Percentiles rank a stretch among this genome's conserved stretches.
Evolutionary conservation across 2,888 invertebrate species (phyloP).

Genomic region (Cremastinae sp.): DNA sequence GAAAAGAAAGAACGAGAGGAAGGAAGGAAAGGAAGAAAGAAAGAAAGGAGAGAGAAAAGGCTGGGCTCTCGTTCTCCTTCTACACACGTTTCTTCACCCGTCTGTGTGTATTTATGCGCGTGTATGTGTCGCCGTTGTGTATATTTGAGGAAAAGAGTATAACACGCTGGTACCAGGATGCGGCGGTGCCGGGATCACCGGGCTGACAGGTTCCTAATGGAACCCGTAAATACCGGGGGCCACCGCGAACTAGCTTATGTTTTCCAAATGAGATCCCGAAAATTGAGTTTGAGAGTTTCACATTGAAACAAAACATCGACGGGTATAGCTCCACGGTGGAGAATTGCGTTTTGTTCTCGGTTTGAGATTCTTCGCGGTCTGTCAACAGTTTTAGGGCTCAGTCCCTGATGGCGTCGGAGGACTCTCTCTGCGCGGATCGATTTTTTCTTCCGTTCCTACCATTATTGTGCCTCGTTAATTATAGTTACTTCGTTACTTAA

Average conservation of each 20-base stretch:
- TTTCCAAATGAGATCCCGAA: constrained; percentile 79
- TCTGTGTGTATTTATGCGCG: neutral
- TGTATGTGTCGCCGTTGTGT: constrained; percentile 14
- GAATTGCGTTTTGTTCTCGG: constrained; percentile 21
- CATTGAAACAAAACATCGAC: constrained; percentile 34
- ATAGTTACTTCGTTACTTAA: no score
- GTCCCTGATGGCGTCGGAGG: neutral
- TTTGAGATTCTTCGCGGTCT: constrained; percentile 13
- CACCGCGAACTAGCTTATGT: constrained; percentile 76
- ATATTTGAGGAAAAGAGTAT: constrained; percentile 63
- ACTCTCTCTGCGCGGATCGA: constrained; percentile 20
- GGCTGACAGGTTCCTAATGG: constrained; percentile 80
- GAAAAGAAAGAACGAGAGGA: neutral
- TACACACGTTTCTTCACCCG: no score
- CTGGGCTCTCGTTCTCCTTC: constrained; percentile 43
- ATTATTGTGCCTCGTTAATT: no score
- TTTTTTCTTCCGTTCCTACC: neutral
- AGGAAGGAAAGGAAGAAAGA: constrained; percentile 13
- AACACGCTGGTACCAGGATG: constrained; percentile 67
- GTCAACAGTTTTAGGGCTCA: constrained; percentile 23
- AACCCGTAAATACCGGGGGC: constrained; percentile 77
- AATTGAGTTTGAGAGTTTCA: constrained; percentile 76
- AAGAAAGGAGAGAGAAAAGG: constrained; percentile 11
- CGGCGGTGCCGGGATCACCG: constrained; percentile 74
- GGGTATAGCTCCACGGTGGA: neutral